phyloP scores from a whole-genome alignment of 1,140 invertebrate species.

The Pteromalus puparum region DNA sequence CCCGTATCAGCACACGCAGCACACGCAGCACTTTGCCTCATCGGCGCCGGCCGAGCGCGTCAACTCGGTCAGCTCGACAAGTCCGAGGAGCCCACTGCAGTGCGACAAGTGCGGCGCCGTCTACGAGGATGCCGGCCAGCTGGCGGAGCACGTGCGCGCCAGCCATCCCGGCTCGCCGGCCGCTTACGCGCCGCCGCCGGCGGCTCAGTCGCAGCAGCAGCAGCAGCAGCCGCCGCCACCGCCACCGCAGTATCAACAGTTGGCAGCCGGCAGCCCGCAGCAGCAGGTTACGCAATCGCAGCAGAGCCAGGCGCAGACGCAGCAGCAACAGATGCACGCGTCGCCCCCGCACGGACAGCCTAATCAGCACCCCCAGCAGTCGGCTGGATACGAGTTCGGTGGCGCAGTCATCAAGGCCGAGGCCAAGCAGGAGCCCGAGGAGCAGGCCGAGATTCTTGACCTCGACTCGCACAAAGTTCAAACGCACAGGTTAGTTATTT shows the following conservation, averaged over 20 bases:
- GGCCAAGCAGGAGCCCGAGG: conserved; percentile 79
- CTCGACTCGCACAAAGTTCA: conserved; percentile 91
- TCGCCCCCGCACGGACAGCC: conserved; percentile 65
- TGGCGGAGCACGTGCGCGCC: conserved; percentile 83
- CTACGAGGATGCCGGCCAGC: conserved; percentile 81
- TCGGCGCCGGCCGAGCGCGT: conserved; percentile 71
- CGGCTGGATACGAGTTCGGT: conserved; percentile 65
- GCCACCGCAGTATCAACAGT: conserved; percentile 64
- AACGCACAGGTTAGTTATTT: conserved; percentile 65
- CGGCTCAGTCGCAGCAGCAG: conserved; percentile 5
- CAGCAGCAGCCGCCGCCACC: conserved; percentile 43
- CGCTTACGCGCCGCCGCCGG: conserved; percentile 56
- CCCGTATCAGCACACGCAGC: conserved; percentile 72
- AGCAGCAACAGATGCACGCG: conserved; percentile 57
- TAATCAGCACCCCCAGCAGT: conserved; percentile 60
- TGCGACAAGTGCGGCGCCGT: conserved; percentile 89
- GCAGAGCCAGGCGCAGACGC: conserved; percentile 44
- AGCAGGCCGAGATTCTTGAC: conserved; percentile 88
- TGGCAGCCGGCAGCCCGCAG: conserved; percentile 62
- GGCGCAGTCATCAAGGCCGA: conserved; percentile 74
- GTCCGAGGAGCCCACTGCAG: conserved; percentile 81
- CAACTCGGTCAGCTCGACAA: conserved; percentile 79
- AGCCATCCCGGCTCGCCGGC: conserved; percentile 79
- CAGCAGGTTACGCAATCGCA: conserved; percentile 53
- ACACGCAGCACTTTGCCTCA: conserved; percentile 75